phyloP scores from a whole-genome alignment of 2,113 vertebrate genomes.

The Myiozetetes cayanensis region DNA sequence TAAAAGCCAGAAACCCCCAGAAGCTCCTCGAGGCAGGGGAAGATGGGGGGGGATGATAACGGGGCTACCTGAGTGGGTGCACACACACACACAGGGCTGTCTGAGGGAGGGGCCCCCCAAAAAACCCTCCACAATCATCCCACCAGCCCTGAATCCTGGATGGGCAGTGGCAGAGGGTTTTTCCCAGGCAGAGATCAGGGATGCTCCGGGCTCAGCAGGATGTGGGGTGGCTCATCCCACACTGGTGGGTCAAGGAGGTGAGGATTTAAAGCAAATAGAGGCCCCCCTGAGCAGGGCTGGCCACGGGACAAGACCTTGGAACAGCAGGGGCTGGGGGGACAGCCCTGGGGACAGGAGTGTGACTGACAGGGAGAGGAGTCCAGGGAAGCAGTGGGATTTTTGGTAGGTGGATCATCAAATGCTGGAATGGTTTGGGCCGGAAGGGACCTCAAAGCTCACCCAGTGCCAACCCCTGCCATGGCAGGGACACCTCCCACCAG shows the following conservation, averaged over 20 bases:
- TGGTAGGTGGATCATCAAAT: too few species aligned
- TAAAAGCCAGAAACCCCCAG: constrained; percentile 58
- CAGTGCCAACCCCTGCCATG: background rate
- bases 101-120: background rate
- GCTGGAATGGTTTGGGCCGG: background rate
- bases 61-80: background rate
- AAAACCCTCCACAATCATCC: background rate
- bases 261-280: background rate
- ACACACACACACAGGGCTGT: background rate
- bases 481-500: background rate
- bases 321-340: background rate
- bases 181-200: fast-evolving
- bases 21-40: background rate
- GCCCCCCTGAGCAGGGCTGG: background rate
- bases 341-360: background rate
- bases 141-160: background rate
- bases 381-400: background rate
- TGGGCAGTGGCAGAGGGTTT: fast-evolving
- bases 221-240: background rate
- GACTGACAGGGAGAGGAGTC: background rate
- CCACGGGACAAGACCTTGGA: background rate
- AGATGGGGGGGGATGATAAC: constrained; percentile 20
- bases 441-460: background rate
- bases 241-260: fast-evolving
- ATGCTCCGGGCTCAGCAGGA: background rate